phyloP scores from a whole-genome alignment of 2,888 invertebrate genomes.

The Patella ulyssiponensis region DNA sequence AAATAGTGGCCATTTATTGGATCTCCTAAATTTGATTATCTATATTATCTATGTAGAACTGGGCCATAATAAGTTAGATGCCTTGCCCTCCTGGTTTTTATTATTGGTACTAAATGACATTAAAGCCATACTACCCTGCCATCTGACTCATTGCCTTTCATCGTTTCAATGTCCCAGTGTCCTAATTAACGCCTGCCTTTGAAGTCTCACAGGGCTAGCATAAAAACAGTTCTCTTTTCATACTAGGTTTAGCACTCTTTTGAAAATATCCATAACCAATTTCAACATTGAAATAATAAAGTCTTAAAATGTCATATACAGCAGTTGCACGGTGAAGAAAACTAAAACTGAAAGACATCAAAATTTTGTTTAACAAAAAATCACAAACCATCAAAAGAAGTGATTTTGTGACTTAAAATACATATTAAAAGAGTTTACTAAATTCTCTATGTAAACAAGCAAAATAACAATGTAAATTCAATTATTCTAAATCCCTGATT shows the following conservation, averaged over 20 bases:
- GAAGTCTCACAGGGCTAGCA: neutral
- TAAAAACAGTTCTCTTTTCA: conserved; percentile 3
- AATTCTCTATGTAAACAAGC: too few species aligned
- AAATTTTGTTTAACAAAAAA: too few species aligned
- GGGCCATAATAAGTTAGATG: conserved; percentile 7
- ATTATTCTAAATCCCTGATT: too few species aligned
- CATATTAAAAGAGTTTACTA: too few species aligned
- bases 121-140: conserved; percentile 11
- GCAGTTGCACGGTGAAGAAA: too few species aligned
- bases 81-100: conserved; percentile 7
- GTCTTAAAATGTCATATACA: too few species aligned
- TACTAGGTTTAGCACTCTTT: neutral
- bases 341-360: too few species aligned
- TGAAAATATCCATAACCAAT: neutral
- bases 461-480: too few species aligned
- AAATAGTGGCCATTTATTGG: neutral
- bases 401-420: too few species aligned
- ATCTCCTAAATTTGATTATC: conserved; percentile 7
- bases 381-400: too few species aligned
- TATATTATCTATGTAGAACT: conserved; percentile 2
- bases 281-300: too few species aligned
- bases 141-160: conserved; percentile 13
- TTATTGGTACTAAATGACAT: conserved; percentile 9
- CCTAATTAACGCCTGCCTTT: conserved; percentile 11
- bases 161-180: conserved; percentile 6